These are phyloP conservation scores for Elmis aenea DNA, from an alignment of 2,888 invertebrate genomes.

Conservation along the genomic window DNA sequence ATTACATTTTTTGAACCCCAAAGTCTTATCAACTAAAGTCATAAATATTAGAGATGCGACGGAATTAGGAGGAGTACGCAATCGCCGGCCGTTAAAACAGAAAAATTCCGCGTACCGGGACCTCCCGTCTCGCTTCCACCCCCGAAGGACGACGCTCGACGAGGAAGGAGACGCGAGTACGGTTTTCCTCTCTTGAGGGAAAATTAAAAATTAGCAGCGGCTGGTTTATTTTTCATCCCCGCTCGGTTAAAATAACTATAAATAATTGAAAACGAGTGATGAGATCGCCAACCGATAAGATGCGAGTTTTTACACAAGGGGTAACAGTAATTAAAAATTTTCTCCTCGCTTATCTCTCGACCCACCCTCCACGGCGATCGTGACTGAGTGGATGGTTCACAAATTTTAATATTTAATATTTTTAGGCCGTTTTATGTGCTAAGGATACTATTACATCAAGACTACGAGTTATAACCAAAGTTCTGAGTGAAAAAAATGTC, in stretches of 20 bases:
- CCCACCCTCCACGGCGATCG: no score
- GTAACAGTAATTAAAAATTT: constrained; percentile 24
- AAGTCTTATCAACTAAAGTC: constrained; percentile 19
- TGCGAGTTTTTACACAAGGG: constrained; percentile 27
- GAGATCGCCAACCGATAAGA: constrained; percentile 38
- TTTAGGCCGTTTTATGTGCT: no score
- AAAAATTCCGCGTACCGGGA: constrained; percentile 14
- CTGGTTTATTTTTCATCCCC: constrained; percentile 40
- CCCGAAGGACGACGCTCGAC: not conserved
- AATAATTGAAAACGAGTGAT: constrained; percentile 44
- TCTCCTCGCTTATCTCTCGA: no score
- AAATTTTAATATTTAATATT: no score
- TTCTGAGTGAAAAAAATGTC: no score
- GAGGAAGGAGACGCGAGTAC: constrained; percentile 7
- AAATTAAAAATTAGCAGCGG: constrained; percentile 36
- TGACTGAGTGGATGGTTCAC: no score
- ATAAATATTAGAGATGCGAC: constrained; percentile 23
- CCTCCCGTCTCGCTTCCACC: constrained; percentile 9
- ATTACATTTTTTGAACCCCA: constrained; percentile 15
- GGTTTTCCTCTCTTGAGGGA: constrained; percentile 9
- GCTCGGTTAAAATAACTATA: constrained; percentile 42
- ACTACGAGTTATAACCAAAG: no score
- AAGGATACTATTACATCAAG: no score
- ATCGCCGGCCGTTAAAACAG: constrained; percentile 17
- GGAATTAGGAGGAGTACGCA: constrained; percentile 22